Conservation (phyloP, 1,140 invertebrate genomes). For the Varroa destructor region DNA sequence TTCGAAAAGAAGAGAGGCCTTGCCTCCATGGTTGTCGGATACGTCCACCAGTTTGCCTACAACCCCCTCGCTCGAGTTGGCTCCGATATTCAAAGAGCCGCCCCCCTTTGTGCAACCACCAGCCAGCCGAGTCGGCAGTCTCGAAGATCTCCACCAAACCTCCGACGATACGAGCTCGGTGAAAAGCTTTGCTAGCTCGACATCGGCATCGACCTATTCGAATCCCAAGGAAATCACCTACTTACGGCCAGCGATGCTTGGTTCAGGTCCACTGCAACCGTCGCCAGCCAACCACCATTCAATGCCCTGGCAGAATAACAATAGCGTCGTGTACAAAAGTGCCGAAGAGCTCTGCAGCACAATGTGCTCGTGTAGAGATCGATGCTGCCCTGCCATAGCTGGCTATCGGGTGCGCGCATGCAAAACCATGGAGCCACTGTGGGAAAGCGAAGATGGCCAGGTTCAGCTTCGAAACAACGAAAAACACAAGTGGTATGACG, state of each 20-base stretch:
- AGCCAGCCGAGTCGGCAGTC: slow-evolving; percentile 14
- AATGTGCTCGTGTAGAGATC: slow-evolving; percentile 25
- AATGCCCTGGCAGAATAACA: slow-evolving; percentile 10
- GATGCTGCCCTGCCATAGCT: background rate
- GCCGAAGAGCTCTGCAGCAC: slow-evolving; percentile 21
- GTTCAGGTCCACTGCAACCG: slow-evolving; percentile 10
- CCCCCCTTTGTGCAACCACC: slow-evolving; percentile 9
- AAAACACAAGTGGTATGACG: slow-evolving; percentile 33
- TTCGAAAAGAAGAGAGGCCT: slow-evolving; percentile 2
- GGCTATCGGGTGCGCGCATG: slow-evolving; percentile 29
- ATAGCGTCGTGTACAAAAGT: slow-evolving; percentile 14
- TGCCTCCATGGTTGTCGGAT: slow-evolving; percentile 14
- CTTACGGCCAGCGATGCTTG: slow-evolving; percentile 21
- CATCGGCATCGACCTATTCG: slow-evolving; percentile 18
- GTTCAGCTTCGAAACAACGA: slow-evolving; percentile 28
- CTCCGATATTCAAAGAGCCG: slow-evolving; percentile 13
- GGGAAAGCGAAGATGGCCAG: slow-evolving; percentile 32
- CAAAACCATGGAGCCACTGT: slow-evolving; percentile 34
- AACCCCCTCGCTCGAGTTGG: slow-evolving; percentile 20
- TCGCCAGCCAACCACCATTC: slow-evolving; percentile 25
- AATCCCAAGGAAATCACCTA: slow-evolving; percentile 14
- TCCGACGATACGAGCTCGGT: slow-evolving; percentile 7
- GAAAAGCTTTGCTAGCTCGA: slow-evolving; percentile 22
- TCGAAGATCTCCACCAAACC: slow-evolving; percentile 24
- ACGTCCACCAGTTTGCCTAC: slow-evolving; percentile 6